These are phyloP conservation scores for Vombatus ursinus DNA, from an alignment of 2,113 vertebrate species.

Conservation along the genomic window DNA sequence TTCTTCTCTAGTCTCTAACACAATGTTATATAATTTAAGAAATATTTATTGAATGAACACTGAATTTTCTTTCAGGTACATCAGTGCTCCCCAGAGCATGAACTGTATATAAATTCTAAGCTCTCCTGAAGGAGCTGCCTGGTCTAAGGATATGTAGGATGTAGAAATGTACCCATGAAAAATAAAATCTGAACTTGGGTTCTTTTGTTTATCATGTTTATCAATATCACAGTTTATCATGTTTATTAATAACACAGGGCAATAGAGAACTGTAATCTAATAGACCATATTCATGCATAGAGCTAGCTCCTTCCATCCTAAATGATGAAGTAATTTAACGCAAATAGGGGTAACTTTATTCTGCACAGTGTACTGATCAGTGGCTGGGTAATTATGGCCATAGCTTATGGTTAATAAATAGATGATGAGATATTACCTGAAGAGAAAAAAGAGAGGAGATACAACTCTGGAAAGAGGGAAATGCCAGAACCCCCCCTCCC, in stretches of 20 bases:
- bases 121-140: not conserved
- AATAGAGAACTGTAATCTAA: constrained; percentile 72
- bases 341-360: constrained; percentile 53
- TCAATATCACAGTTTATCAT: constrained; percentile 60
- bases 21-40: not conserved
- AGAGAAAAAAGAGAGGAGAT: not conserved
- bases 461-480: not conserved
- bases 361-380: constrained; percentile 37
- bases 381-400: constrained; percentile 62
- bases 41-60: not conserved
- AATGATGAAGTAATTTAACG: constrained; percentile 62
- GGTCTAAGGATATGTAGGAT: not conserved
- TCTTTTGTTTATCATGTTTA: constrained; percentile 54
- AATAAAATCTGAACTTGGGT: constrained; percentile 57
- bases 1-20: not conserved
- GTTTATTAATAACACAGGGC: constrained; percentile 66
- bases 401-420: constrained; percentile 25
- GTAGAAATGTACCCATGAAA: not conserved
- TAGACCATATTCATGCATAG: constrained; percentile 35
- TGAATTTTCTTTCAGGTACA: not conserved
- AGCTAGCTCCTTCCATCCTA: constrained; percentile 41
- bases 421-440: not conserved
- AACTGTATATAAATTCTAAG: not conserved
- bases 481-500: not conserved
- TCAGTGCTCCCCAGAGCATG: not conserved